phyloP scores from a whole-genome alignment of 2,113 vertebrate species.

The Myotis brandtii region DNA sequence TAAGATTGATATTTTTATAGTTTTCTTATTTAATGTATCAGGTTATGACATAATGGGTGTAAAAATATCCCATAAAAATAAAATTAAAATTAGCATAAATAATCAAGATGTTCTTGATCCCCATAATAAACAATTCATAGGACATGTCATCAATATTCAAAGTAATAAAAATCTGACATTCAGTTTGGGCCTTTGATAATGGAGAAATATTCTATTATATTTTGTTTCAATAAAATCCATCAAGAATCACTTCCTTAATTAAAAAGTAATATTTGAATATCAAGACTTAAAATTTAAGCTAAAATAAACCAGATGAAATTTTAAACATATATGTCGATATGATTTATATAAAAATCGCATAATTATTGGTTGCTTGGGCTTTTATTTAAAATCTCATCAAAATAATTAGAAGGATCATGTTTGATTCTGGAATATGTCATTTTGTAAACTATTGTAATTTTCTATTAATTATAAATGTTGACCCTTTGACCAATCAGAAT shows the following conservation, averaged over 20 bases:
- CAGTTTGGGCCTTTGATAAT: constrained; percentile 50
- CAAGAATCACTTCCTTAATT: constrained; percentile 63
- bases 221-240: constrained; percentile 55
- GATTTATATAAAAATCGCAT: constrained; percentile 47
- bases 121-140: constrained; percentile 72
- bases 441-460: constrained; percentile 70
- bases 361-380: not conserved
- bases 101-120: constrained; percentile 62
- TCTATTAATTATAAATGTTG: constrained; percentile 70
- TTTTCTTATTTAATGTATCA: constrained; percentile 65
- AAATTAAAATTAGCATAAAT: constrained; percentile 75
- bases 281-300: constrained; percentile 54
- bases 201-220: constrained; percentile 62
- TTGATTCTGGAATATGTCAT: constrained; percentile 54
- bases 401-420: constrained; percentile 64
- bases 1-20: constrained; percentile 54
- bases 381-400: constrained; percentile 60
- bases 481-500: constrained; percentile 67
- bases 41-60: constrained; percentile 48
- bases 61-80: constrained; percentile 64
- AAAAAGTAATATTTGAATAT: constrained; percentile 62
- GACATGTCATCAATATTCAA: constrained; percentile 70
- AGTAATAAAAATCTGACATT: constrained; percentile 78
- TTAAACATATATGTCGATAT: constrained; percentile 20
- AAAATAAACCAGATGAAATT: constrained; percentile 11